Evolutionary conservation across 2,797 vertebrate species (phyloP).

Genomic region (Anabacerthia variegaticeps): DNA sequence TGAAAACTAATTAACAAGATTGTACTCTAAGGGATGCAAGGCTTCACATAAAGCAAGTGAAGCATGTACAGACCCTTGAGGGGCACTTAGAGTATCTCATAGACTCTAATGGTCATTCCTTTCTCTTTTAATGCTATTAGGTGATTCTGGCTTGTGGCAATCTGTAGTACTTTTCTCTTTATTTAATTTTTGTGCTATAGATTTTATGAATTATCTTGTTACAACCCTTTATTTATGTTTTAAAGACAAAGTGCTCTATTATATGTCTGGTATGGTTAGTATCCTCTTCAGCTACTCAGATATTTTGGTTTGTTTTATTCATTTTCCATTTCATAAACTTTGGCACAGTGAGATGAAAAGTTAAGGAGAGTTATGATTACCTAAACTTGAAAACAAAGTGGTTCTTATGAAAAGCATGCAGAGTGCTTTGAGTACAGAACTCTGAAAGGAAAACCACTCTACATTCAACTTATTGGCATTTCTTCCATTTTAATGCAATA

Average conservation of each 20-base stretch:
- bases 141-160: conserved; percentile 6
- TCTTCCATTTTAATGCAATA: background rate
- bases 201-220: conserved; percentile 30
- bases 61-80: conserved; percentile 41
- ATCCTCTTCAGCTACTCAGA: background rate
- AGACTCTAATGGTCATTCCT: conserved; percentile 42
- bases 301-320: background rate
- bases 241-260: background rate
- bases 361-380: background rate
- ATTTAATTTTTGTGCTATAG: conserved; percentile 9
- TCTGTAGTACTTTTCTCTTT: conserved; percentile 8
- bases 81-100: conserved; percentile 17
- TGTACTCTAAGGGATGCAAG: background rate
- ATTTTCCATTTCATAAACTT: background rate
- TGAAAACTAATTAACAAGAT: conserved; percentile 49
- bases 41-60: conserved; percentile 43
- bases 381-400: background rate
- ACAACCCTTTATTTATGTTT: background rate
- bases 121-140: conserved; percentile 40
- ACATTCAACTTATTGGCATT: background rate
- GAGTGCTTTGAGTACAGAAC: background rate
- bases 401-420: background rate
- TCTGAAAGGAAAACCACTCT: background rate
- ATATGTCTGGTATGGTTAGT: background rate
- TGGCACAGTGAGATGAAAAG: background rate